A percentile compares a stretch with the other conserved stretches of the same genome.
phyloP scores from a whole-genome alignment of 2,113 vertebrate genomes.

The Salminus brasiliensis region DNA sequence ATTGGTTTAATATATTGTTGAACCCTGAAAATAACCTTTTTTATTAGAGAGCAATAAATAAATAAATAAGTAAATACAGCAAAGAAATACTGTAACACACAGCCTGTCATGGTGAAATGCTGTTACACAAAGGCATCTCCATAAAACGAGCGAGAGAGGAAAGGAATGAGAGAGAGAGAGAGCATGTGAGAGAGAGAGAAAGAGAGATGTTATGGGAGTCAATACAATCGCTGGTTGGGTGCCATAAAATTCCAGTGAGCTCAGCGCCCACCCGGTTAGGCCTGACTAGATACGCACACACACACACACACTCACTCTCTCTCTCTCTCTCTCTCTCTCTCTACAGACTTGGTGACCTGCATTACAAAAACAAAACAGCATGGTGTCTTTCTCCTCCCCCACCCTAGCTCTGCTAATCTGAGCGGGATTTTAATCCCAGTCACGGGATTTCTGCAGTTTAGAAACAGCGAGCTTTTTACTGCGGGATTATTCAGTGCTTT shows the following conservation, averaged over 20 bases:
- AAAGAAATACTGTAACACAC: too few relatives aligned
- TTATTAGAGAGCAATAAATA: too few relatives aligned
- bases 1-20: too few relatives aligned
- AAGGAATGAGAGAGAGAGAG: not conserved
- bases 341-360: not conserved
- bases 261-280: not conserved
- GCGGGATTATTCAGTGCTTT: slow-evolving; percentile 22
- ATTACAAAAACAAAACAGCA: not conserved
- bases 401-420: slow-evolving; percentile 36
- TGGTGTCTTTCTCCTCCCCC: not conserved
- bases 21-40: too few relatives aligned
- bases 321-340: not conserved
- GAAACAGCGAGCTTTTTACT: slow-evolving; percentile 6
- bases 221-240: not conserved
- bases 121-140: too few relatives aligned
- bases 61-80: too few relatives aligned
- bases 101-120: too few relatives aligned
- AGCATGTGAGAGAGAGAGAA: not conserved
- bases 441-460: slow-evolving; percentile 23
- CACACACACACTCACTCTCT: not conserved
- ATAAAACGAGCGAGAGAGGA: not conserved
- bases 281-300: not conserved
- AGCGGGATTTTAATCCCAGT: slow-evolving; percentile 38
- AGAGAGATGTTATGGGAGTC: not conserved
- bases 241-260: not conserved